These are phyloP conservation scores for Odontomachus brunneus DNA, from an alignment of 1,140 invertebrate species.

Conservation along the genomic window DNA sequence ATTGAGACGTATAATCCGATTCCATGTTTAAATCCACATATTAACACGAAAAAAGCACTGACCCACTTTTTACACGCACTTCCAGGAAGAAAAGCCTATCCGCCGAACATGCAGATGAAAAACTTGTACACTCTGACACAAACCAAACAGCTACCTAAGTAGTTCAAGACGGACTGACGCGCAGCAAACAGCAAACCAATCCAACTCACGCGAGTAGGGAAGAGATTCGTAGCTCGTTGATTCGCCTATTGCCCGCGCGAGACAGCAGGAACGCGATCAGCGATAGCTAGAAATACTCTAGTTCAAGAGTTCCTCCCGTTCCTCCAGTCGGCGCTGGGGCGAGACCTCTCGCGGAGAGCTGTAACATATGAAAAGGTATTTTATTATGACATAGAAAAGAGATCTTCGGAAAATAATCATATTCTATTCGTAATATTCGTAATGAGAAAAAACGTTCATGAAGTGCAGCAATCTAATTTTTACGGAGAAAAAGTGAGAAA, in stretches of 20 bases:
- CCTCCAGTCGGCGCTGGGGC: no score
- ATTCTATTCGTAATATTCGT: no score
- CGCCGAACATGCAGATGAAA: not conserved
- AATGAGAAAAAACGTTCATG: no score
- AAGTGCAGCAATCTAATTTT: no score
- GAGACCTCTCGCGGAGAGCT: no score
- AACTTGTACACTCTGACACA: not conserved
- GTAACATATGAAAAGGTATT: no score
- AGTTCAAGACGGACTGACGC: constrained; percentile 21
- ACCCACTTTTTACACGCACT: constrained; percentile 26
- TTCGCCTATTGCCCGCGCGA: constrained; percentile 12
- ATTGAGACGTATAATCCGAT: not conserved
- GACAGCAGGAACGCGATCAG: constrained; percentile 8
- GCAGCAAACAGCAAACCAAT: not conserved
- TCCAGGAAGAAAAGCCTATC: not conserved
- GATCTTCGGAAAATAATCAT: no score
- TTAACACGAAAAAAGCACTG: constrained; percentile 7
- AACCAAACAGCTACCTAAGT: not conserved
- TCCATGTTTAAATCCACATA: constrained; percentile 14
- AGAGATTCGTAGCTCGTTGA: not conserved
- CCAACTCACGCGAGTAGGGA: not conserved
- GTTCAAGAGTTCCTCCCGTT: no score
- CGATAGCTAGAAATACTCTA: no score
- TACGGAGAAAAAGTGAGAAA: no score
- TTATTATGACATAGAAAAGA: no score